Evolutionary conservation across 1,140 invertebrate genomes (phyloP).

Genomic region (Protaetia brevitarsis): DNA sequence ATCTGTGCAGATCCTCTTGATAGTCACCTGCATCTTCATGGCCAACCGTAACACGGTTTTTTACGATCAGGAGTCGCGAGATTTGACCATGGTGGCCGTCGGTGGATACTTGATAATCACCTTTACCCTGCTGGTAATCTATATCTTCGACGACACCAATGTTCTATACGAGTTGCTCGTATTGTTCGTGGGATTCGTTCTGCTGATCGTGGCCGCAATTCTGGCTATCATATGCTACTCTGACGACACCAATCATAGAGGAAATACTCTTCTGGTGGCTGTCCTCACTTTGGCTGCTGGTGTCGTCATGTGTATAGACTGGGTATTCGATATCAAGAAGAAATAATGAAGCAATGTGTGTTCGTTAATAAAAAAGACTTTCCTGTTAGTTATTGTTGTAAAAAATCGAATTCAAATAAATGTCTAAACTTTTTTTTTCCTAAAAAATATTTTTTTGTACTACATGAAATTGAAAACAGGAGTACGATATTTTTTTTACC

Average conservation of each 20-base stretch:
- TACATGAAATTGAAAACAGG: no score
- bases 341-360: no score
- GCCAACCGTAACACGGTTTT: not conserved
- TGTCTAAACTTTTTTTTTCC: no score
- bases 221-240: not conserved
- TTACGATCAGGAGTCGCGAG: not conserved
- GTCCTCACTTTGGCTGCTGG: not conserved
- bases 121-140: not conserved
- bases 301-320: not conserved
- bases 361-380: no score
- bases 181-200: not conserved
- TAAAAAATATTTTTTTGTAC: no score
- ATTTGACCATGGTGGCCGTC: not conserved
- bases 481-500: no score
- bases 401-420: no score
- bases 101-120: not conserved
- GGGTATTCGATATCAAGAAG: not conserved
- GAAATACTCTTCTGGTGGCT: not conserved
- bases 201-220: not conserved
- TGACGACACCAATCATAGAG: not conserved
- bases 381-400: no score
- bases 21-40: not conserved
- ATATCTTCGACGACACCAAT: not conserved
- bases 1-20: not conserved
- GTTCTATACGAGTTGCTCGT: not conserved